These are phyloP conservation scores for Rhodeus uyekii DNA, from an alignment of 2,797 vertebrate genomes.

Conservation along the genomic window DNA sequence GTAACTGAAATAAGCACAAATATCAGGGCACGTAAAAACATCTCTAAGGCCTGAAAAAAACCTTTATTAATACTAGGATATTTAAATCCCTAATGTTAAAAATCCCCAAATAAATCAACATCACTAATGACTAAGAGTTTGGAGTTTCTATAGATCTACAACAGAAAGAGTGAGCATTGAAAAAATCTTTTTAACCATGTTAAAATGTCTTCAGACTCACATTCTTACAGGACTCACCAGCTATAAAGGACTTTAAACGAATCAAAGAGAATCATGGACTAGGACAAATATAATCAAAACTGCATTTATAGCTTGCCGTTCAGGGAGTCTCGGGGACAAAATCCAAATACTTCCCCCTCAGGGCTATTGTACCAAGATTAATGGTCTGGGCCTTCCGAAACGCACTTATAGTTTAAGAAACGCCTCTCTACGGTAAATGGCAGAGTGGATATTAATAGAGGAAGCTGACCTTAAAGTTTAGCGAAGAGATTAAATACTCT, in stretches of 20 bases:
- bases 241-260: constrained; percentile 33
- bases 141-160: not conserved
- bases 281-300: constrained; percentile 30
- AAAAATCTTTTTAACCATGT: not conserved
- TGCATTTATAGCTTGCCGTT: constrained; percentile 29
- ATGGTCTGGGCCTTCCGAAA: constrained; percentile 20
- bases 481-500: constrained; percentile 41
- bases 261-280: constrained; percentile 8
- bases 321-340: constrained; percentile 8
- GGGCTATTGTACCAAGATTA: constrained; percentile 36
- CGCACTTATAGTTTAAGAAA: constrained; percentile 29
- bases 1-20: too few species aligned
- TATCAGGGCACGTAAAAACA: too few species aligned
- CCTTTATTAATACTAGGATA: too few species aligned
- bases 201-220: not conserved
- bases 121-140: not conserved
- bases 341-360: constrained; percentile 24
- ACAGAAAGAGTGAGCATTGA: not conserved
- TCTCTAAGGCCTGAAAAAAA: not conserved
- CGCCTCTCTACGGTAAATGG: constrained; percentile 18
- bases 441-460: constrained; percentile 47
- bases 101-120: too few species aligned
- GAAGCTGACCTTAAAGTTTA: constrained; percentile 34
- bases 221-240: not conserved
- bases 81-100: too few species aligned